Conservation (phyloP, 2,113 vertebrate genomes). For the Chaenogobius annularis region DNA sequence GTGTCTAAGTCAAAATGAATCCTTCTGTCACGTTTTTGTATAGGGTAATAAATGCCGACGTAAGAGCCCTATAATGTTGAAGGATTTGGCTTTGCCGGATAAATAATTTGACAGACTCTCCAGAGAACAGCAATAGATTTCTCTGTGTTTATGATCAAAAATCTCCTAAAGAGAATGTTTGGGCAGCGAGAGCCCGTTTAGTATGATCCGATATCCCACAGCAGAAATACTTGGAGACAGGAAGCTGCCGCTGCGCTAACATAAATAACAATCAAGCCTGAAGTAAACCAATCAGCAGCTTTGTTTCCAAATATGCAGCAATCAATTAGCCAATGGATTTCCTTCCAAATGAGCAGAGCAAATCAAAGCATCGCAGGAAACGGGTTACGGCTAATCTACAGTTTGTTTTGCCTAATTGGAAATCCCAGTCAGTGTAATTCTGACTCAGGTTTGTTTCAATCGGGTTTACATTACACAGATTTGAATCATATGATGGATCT, state of each 20-base stretch:
- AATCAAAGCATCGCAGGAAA: slow-evolving; percentile 64
- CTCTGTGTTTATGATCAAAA: slow-evolving; percentile 32
- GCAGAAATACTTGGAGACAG: slow-evolving; percentile 49
- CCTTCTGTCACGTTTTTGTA: background rate
- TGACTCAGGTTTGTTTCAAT: slow-evolving; percentile 25
- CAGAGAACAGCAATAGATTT: slow-evolving; percentile 24
- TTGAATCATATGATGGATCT: slow-evolving; percentile 34
- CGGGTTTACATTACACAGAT: slow-evolving; percentile 31
- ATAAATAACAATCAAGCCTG: slow-evolving; percentile 76
- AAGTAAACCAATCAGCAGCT: slow-evolving; percentile 74
- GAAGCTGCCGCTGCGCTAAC: slow-evolving; percentile 69
- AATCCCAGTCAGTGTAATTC: slow-evolving; percentile 30
- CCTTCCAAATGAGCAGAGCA: slow-evolving; percentile 63
- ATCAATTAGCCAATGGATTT: slow-evolving; percentile 75
- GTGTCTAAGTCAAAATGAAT: background rate
- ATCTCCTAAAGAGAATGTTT: slow-evolving; percentile 32
- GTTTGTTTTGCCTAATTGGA: slow-evolving; percentile 65
- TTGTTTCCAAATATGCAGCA: slow-evolving; percentile 64
- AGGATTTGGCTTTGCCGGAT: slow-evolving; percentile 9
- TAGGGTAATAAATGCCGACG: slow-evolving; percentile 1
- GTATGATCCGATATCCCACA: slow-evolving; percentile 48
- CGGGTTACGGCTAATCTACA: slow-evolving; percentile 59
- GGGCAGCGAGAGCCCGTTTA: slow-evolving; percentile 30
- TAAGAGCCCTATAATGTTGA: slow-evolving; percentile 8
- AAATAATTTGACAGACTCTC: slow-evolving; percentile 31